Evolutionary conservation across 2,113 vertebrate species (phyloP).

Genomic region (Acanthochromis polyacanthus): DNA sequence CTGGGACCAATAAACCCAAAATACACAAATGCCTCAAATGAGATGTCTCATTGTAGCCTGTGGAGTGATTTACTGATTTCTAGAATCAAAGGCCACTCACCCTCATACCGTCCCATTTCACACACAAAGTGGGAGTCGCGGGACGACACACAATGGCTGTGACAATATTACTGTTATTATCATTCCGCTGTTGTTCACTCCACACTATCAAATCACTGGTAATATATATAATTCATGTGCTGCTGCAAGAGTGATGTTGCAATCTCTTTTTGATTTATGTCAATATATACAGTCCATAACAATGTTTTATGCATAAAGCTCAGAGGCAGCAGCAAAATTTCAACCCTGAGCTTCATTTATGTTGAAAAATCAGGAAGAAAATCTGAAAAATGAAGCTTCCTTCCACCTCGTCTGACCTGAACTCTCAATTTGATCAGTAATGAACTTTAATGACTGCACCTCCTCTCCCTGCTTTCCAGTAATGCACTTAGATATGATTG

Average conservation of each 20-base stretch:
- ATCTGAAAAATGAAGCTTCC: background rate
- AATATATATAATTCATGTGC: conserved; percentile 45
- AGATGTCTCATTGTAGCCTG: conserved; percentile 63
- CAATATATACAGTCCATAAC: background rate
- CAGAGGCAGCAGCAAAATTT: background rate
- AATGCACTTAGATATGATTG: conserved; percentile 42
- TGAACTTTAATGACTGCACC: conserved; percentile 22
- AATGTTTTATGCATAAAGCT: background rate
- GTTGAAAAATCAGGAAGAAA: background rate
- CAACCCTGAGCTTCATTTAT: background rate
- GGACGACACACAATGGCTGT: conserved; percentile 36
- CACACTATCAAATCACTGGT: conserved; percentile 26
- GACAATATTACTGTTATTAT: conserved; percentile 64
- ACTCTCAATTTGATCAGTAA: background rate
- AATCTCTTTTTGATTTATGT: conserved; percentile 19
- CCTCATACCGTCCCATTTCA: conserved; percentile 30
- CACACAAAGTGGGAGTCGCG: conserved; percentile 44
- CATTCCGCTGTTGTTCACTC: conserved; percentile 40
- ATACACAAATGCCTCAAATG: conserved; percentile 66
- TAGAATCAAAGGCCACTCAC: conserved; percentile 51
- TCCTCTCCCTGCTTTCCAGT: conserved; percentile 37
- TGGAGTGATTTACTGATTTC: conserved; percentile 60
- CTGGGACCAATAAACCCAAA: conserved; percentile 69
- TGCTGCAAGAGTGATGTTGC: conserved; percentile 17
- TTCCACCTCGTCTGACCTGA: conserved; percentile 24